A percentile compares a stretch with the other conserved stretches of the same genome.
phyloP scores from a whole-genome alignment of 2,888 invertebrate species.

The Argynnis bischoffii region DNA sequence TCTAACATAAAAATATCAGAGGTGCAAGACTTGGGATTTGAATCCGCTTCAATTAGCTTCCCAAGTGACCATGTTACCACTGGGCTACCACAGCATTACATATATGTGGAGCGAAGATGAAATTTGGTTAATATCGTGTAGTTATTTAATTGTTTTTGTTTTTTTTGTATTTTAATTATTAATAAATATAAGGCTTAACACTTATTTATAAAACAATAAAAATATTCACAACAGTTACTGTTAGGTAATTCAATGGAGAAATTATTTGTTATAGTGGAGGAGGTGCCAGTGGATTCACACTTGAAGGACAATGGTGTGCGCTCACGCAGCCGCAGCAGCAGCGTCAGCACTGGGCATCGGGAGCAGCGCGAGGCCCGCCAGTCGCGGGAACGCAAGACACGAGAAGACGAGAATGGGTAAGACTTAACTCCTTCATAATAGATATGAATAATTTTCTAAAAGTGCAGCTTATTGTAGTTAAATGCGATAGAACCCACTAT shows the following conservation, averaged over 20 bases:
- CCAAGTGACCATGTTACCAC: no score
- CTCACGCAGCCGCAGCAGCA: constrained; percentile 56
- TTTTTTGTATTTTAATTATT: no score
- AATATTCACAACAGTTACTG: neutral
- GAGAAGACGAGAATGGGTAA: constrained; percentile 46
- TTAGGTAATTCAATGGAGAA: neutral
- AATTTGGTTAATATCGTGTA: no score
- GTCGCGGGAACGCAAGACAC: constrained; percentile 34
- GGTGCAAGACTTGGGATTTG: no score
- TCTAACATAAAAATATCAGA: no score
- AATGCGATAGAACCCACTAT: neutral
- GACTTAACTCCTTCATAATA: no score
- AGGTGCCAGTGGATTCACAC: constrained; percentile 78
- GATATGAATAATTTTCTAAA: no score
- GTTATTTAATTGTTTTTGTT: no score
- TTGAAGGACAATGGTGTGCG: constrained; percentile 46
- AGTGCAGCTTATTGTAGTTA: no score
- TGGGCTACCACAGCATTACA: no score
- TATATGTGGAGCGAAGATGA: no score
- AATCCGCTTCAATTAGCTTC: no score
- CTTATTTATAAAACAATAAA: neutral
- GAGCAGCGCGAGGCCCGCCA: constrained; percentile 1
- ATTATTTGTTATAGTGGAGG: constrained; percentile 73
- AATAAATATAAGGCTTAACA: neutral
- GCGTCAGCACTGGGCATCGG: constrained; percentile 45